These are phyloP conservation scores for Selene dorsalis DNA, from an alignment of 2,797 vertebrate genomes.

Conservation along the genomic window DNA sequence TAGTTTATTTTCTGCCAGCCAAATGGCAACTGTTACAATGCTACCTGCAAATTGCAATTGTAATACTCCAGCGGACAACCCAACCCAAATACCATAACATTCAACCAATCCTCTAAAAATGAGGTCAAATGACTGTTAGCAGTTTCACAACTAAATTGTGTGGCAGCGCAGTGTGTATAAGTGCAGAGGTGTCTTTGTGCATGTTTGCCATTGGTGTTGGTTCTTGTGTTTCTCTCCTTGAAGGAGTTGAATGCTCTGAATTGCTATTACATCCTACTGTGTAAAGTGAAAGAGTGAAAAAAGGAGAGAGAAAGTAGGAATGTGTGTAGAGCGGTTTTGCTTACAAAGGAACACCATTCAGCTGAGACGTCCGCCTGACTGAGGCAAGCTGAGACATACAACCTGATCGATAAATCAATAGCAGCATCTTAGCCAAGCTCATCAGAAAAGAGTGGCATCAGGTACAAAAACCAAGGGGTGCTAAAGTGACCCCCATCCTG, in stretches of 20 bases:
- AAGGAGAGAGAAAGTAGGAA: background rate
- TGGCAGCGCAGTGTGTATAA: conserved; percentile 1
- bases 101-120: conserved; percentile 4
- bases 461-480: conserved; percentile 18
- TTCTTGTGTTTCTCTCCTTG: conserved; percentile 44
- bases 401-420: conserved; percentile 65
- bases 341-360: conserved; percentile 64
- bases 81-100: background rate
- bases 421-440: conserved; percentile 50
- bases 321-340: conserved; percentile 45
- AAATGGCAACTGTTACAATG: background rate
- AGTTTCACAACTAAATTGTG: conserved; percentile 7
- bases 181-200: conserved; percentile 11
- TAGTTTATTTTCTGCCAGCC: too few species aligned
- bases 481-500: conserved; percentile 34
- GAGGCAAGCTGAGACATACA: conserved; percentile 59
- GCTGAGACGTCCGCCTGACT: conserved; percentile 65
- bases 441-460: conserved; percentile 36
- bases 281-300: conserved; percentile 9
- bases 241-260: conserved; percentile 36
- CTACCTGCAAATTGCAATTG: background rate
- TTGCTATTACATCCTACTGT: conserved; percentile 23
- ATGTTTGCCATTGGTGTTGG: conserved; percentile 15
- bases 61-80: background rate
- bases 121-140: conserved; percentile 33